Evolutionary conservation across 1,140 invertebrate species (phyloP), one percentile per base, ranked within the genome.

Genomic region (Macrobrachium nipponense): DNA sequence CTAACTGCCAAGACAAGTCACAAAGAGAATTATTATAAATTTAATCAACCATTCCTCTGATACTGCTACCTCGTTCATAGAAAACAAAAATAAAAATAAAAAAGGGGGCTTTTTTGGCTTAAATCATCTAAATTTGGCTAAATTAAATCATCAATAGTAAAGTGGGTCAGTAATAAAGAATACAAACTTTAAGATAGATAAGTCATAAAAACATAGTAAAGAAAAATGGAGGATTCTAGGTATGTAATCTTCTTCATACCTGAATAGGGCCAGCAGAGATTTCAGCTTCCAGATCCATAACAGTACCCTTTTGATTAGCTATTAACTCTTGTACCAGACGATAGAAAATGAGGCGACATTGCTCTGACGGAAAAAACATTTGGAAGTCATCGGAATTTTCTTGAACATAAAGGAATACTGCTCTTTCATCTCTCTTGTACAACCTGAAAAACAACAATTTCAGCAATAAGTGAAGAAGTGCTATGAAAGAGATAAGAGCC

Each of bases 311-410:
- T 91, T 97, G 95, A 91, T 97, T 95, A 11, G 94, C 95, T 0
- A 96, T 97, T 91, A 98, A 93, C 91, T 97, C 95, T 15, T 96
- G 82, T 12, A 93, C 90, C 68, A 90, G 88, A 59, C 91, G 87
- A 89, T 91, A 91, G 88, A 92, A 92, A 78, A 91, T 94, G 91
- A 97, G 94, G 86, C 98, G 93, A 91, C 96, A 97, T 70, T 94
- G 89, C 73, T 95, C 94, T 0, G 97, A 99, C 15, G 98, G 97
- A 88, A 99, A 96, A 91, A 96, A 99, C 92, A 99, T 98, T 94
- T 99, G 98, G 92, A 99, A 99, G 92, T 99, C 98, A 91, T 99
- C 97, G 11, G 97, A 99, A 90, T 99, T 99, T 90, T 99, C 96
- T 91, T 98, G 96, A 36, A 99, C 98, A 91, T 99, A 99, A 0